Conservation (phyloP, 1,140 invertebrate species). For the Sitophilus oryzae region DNA sequence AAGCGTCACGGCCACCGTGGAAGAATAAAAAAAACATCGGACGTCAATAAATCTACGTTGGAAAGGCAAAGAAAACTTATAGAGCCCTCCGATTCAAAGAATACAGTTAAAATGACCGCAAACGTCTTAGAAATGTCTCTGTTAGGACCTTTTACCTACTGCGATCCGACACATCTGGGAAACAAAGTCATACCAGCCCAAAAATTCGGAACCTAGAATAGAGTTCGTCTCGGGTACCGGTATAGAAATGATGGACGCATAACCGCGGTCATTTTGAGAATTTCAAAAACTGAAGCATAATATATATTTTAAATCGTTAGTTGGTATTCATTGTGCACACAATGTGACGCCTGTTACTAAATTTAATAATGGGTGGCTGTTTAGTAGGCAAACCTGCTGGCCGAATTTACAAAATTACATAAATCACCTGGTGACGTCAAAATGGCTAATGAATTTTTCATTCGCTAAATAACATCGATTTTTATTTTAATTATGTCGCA, state of each 20-base stretch:
- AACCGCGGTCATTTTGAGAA: neutral
- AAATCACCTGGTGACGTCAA: neutral
- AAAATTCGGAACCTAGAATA: too few relatives aligned
- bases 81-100: constrained; percentile 9
- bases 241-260: neutral
- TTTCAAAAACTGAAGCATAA: neutral
- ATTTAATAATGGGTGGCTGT: neutral
- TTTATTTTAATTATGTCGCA: neutral
- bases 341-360: neutral
- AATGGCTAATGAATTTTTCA: neutral
- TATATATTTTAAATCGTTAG: neutral
- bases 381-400: neutral
- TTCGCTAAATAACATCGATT: neutral
- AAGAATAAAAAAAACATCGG: constrained; percentile 9
- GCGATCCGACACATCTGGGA: neutral
- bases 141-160: neutral
- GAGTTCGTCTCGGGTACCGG: too few relatives aligned
- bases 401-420: neutral
- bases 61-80: constrained; percentile 10
- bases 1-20: neutral
- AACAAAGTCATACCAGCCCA: too few relatives aligned
- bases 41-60: constrained; percentile 12
- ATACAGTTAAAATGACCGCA: constrained; percentile 14
- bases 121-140: constrained; percentile 13
- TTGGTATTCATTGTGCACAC: neutral